Percentiles rank a stretch among this genome's conserved stretches.
Evolutionary conservation across 2,113 vertebrate genomes (phyloP).

Genomic region (Mirounga angustirostris): DNA sequence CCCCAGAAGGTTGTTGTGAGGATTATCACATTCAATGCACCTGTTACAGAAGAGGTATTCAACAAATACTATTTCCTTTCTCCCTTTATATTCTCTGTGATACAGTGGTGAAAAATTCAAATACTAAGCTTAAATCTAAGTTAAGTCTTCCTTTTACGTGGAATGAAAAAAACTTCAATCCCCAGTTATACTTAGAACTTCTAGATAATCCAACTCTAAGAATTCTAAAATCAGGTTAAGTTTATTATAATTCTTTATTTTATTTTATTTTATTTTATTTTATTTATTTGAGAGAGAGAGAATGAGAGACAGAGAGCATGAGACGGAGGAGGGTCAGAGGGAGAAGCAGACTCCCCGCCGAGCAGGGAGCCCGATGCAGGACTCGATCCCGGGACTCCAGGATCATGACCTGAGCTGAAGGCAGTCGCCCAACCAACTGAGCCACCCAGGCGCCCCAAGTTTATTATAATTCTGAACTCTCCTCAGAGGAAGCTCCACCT

Average conservation of each 20-base stretch:
- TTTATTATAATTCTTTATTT: not conserved
- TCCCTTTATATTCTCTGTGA: not conserved
- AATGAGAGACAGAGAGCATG: too few species aligned
- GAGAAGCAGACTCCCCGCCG: too few species aligned
- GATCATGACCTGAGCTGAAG: too few species aligned
- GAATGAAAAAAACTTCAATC: conserved; percentile 20
- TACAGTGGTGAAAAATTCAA: conserved; percentile 10
- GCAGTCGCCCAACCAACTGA: too few species aligned
- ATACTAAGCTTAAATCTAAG: conserved; percentile 7
- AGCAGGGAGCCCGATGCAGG: too few species aligned
- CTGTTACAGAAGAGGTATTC: not conserved
- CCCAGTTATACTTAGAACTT: not conserved
- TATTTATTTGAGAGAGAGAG: too few species aligned
- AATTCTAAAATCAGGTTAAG: conserved; percentile 30
- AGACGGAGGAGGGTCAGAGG: too few species aligned
- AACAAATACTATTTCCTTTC: not conserved
- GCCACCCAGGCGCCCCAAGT: not conserved
- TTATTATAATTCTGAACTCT: not conserved
- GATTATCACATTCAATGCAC: not conserved
- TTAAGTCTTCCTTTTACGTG: not conserved
- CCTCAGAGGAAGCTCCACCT: not conserved
- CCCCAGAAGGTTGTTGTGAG: not conserved
- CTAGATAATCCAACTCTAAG: conserved; percentile 3
- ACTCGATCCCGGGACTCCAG: too few species aligned
- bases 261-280: too few species aligned